phyloP scores from a whole-genome alignment of 1,140 invertebrate genomes.

The Drosophila pseudoananassae region DNA sequence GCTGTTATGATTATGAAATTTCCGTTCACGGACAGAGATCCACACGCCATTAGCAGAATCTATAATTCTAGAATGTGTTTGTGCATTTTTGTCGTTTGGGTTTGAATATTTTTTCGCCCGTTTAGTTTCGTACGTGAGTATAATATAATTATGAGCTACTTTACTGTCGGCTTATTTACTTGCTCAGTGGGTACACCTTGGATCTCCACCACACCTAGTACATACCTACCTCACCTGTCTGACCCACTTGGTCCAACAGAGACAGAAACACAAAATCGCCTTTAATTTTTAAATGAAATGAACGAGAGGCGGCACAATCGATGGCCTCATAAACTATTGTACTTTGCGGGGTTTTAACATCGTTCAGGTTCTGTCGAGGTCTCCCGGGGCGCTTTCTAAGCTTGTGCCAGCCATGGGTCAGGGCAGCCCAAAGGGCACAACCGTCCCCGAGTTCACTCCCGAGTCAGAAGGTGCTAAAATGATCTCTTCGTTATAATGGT shows the following conservation, averaged over 20 bases:
- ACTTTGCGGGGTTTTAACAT: constrained; percentile 26
- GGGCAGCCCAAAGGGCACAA: constrained; percentile 58
- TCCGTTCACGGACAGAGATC: constrained; percentile 51
- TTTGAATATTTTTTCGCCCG: constrained; percentile 66
- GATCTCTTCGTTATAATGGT: neutral
- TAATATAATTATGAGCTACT: constrained; percentile 82
- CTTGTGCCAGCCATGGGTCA: constrained; percentile 57
- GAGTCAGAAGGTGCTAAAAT: constrained; percentile 38
- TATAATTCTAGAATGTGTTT: constrained; percentile 4
- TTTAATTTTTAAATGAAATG: constrained; percentile 71
- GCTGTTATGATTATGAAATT: constrained; percentile 74
- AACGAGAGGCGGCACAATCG: constrained; percentile 64
- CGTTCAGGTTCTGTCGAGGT: constrained; percentile 40
- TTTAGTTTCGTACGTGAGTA: constrained; percentile 77
- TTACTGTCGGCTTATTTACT: constrained; percentile 66
- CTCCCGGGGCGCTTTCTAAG: constrained; percentile 60
- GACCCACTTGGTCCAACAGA: constrained; percentile 46
- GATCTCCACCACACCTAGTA: constrained; percentile 13
- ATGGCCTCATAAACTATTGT: constrained; percentile 73
- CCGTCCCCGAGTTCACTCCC: too few species aligned
- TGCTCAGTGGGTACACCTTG: constrained; percentile 47
- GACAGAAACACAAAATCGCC: constrained; percentile 68
- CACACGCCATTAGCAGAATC: constrained; percentile 28
- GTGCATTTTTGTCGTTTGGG: constrained; percentile 35
- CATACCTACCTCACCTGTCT: constrained; percentile 47